Evolutionary conservation across 2,888 invertebrate species (phyloP), one percentile per base, ranked within the genome.

Genomic region (Blastobasis adustella): DNA sequence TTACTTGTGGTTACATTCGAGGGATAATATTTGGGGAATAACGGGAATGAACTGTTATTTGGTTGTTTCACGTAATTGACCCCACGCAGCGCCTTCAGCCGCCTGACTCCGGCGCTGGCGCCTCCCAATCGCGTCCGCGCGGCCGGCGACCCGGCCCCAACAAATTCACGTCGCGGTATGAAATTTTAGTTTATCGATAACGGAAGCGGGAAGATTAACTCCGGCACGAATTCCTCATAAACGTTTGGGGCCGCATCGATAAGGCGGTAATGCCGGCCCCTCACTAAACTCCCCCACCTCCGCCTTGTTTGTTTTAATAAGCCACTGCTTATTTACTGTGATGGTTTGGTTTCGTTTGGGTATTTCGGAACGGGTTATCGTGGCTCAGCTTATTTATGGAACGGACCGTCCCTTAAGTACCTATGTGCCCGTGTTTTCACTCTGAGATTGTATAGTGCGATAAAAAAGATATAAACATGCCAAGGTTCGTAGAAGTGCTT

Each of bases 221-320:
- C 66, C 63, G 76, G 74, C 83, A 82, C 82, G 82, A 83, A 79
- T 77, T 76, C 69, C 83, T 80, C 78, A 79, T 79, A 82, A 80
- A 79, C 78, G 72, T 79, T 81, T 73, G 71, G 73, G 78, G 77
- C 66, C 23, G 23, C 74, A 73, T 70, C 78, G 79, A 78, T 81
- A 79, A 76, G 71, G 9, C 42, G 42, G 42, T 10, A 65, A 58
- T 55, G 54, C 55, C 49, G 55, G 58, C 54, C 51, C 59, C 53
- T 61, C 63, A 57, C 58, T 61, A 60, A 56, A 59, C 57, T 60
- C 56, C 41, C 59, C 56, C 43, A 54, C 55, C 45, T 55, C 23
- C 23, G 23, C 23, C 47, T 49, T 57, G 58, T 57, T 60, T 55
- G 58, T 58, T 56, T 53, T 54, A 55, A 53, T 49, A 55, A 56